Percentiles rank a stretch among this genome's conserved stretches.
These are phyloP conservation scores for Diorhabda carinulata DNA, from an alignment of 1,140 invertebrate genomes.

Conservation along the genomic window DNA sequence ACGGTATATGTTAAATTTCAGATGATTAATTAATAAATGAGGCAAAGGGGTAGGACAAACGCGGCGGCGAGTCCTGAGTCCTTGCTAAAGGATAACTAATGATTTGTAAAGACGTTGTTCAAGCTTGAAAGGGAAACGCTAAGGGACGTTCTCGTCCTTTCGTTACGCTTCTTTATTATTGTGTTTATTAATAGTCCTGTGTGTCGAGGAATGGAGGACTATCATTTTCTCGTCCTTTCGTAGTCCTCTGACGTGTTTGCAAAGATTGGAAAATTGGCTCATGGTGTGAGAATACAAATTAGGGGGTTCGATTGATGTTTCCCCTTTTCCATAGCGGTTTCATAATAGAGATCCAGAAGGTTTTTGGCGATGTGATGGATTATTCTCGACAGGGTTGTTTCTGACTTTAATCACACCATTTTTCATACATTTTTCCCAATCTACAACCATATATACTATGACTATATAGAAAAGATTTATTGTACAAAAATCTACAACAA, in stretches of 20 bases:
- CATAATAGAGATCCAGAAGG: no score
- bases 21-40: constrained; percentile 32
- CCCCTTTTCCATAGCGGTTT: neutral
- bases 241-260: constrained; percentile 8
- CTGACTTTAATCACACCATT: no score
- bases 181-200: constrained; percentile 33
- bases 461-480: no score
- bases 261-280: constrained; percentile 14
- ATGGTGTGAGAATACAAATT: constrained; percentile 6
- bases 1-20: constrained; percentile 28
- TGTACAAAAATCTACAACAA: no score
- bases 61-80: constrained; percentile 25
- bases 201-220: constrained; percentile 21
- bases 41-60: constrained; percentile 22
- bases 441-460: no score
- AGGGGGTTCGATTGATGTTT: constrained; percentile 4
- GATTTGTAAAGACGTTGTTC: constrained; percentile 35
- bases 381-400: no score
- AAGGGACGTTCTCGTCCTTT: constrained; percentile 24
- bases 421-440: no score
- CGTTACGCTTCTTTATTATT: constrained; percentile 33
- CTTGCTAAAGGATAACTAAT: constrained; percentile 34
- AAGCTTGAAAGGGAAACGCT: constrained; percentile 26
- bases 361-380: no score
- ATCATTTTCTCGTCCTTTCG: constrained; percentile 15